Conservation (phyloP, 2,888 invertebrate species). For the Gymnocheta viridis region DNA sequence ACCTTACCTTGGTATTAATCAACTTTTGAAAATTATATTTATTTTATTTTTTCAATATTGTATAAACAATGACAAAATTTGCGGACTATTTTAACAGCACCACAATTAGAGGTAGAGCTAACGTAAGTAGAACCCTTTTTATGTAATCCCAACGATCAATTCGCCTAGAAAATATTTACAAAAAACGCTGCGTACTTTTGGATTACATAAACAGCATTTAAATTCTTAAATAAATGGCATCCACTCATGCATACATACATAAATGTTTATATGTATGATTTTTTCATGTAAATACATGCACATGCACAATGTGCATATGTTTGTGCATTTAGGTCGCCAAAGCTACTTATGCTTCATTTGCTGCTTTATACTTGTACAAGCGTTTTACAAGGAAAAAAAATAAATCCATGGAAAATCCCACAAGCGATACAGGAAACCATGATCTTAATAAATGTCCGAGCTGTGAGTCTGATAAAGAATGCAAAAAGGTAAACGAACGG, state of each 20-base stretch:
- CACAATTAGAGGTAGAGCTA: constrained; percentile 75
- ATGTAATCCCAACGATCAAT: neutral
- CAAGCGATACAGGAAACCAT: neutral
- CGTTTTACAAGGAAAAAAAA: constrained; percentile 66
- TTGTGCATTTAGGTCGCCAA: constrained; percentile 72
- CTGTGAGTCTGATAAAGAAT: constrained; percentile 36
- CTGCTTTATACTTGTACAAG: constrained; percentile 73
- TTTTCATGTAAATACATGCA: too few relatives aligned
- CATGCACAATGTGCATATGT: neutral
- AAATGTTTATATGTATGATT: too few relatives aligned
- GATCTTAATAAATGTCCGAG: constrained; percentile 66
- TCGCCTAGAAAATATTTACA: neutral
- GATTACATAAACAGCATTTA: too few relatives aligned
- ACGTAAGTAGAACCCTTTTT: constrained; percentile 71
- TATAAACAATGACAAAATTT: constrained; percentile 43
- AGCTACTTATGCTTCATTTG: constrained; percentile 75
- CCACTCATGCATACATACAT: too few relatives aligned
- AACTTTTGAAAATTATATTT: too few relatives aligned
- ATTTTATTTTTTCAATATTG: neutral
- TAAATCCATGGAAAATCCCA: neutral
- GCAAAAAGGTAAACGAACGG: neutral
- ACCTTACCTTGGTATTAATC: too few relatives aligned
- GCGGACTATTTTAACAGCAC: constrained; percentile 72
- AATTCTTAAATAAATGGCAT: too few relatives aligned
- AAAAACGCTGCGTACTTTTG: neutral